Percentiles rank a stretch among this genome's conserved stretches.
Evolutionary conservation across 2,113 vertebrate genomes (phyloP).

Genomic region (Stigmatopora argus): DNA sequence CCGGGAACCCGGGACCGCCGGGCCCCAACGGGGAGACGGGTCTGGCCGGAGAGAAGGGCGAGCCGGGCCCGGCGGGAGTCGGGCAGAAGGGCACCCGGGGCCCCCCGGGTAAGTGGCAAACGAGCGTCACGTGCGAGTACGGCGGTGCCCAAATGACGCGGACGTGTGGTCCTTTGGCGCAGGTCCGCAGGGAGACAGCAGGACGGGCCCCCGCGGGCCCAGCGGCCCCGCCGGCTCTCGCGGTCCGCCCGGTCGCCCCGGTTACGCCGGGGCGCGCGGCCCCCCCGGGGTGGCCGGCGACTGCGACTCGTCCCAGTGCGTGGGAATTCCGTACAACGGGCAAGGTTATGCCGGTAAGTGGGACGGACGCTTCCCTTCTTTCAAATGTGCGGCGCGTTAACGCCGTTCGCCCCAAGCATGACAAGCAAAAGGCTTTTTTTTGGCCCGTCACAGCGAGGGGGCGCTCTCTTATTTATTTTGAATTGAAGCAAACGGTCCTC

Average conservation of each 20-base stretch:
- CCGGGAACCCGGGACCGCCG: conserved; percentile 81
- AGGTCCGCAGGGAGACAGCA: conserved; percentile 89
- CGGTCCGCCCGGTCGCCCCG: conserved; percentile 86
- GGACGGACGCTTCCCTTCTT: background rate
- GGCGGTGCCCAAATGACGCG: no score
- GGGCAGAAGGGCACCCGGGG: conserved; percentile 86
- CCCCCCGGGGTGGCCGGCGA: conserved; percentile 89
- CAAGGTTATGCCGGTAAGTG: conserved; percentile 90
- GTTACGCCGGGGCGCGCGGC: conserved; percentile 82
- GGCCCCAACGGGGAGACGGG: conserved; percentile 88
- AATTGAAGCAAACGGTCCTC: no score
- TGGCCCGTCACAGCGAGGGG: background rate
- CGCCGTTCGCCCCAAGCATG: background rate
- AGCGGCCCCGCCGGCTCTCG: conserved; percentile 81
- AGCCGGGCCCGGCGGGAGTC: conserved; percentile 73
- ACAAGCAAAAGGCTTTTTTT: background rate
- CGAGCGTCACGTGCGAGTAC: no score
- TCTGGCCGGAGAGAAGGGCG: conserved; percentile 86
- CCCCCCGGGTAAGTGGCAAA: conserved; percentile 75
- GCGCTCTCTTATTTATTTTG: no score
- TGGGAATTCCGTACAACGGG: conserved; percentile 96
- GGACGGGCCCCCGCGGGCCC: conserved; percentile 82
- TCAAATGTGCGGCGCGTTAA: no score
- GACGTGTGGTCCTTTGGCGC: background rate
- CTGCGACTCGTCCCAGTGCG: conserved; percentile 95